phyloP scores from a whole-genome alignment of 2,888 invertebrate species.

The Ormyrus pomaceus region DNA sequence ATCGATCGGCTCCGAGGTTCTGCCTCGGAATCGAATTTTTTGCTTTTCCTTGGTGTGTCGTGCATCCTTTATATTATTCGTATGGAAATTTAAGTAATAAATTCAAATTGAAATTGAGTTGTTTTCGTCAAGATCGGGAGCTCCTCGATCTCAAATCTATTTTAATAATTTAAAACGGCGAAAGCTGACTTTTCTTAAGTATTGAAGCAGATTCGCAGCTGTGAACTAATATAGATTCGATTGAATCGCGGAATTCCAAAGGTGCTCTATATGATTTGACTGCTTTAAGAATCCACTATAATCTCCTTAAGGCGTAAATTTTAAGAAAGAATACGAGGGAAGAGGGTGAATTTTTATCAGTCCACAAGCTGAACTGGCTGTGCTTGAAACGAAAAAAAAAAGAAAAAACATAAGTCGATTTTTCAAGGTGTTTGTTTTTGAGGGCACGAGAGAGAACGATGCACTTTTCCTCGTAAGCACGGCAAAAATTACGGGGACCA shows the following conservation, averaged over 20 bases:
- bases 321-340: neutral
- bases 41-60: no score
- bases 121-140: no score
- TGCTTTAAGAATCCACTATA: neutral
- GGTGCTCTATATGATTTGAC: no score
- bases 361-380: conserved; percentile 9
- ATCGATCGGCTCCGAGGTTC: no score
- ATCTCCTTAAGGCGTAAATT: neutral
- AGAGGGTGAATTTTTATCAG: conserved; percentile 31
- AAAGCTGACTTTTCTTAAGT: no score
- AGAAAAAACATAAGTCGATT: neutral
- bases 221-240: no score
- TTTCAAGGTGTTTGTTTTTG: neutral
- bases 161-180: no score
- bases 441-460: neutral
- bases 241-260: no score
- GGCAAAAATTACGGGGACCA: conserved; percentile 6
- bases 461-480: conserved; percentile 33
- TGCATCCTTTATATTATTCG: no score
- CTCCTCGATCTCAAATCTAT: no score
- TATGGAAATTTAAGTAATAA: neutral
- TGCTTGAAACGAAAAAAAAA: conserved; percentile 2
- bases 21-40: no score
- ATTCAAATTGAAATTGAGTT: neutral
- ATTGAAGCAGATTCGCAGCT: no score